Percentiles rank a stretch among this genome's conserved stretches.
These are phyloP conservation scores for Leptopterna dolabrata DNA, from an alignment of 2,888 invertebrate species.

Conservation along the genomic window DNA sequence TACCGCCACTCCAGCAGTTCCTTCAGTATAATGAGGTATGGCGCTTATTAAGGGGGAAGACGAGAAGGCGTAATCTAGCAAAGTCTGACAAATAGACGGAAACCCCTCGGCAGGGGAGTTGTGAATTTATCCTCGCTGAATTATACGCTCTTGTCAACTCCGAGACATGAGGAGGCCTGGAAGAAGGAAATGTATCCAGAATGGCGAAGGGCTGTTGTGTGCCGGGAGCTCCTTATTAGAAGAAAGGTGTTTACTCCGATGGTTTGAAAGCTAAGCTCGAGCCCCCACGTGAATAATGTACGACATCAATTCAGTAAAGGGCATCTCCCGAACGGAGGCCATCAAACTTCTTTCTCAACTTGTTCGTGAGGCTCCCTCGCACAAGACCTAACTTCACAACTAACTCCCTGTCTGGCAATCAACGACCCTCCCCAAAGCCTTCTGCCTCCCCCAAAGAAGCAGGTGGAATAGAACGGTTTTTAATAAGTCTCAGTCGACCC, in stretches of 20 bases:
- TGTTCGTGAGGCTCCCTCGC: not conserved
- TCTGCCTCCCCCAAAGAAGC: not conserved
- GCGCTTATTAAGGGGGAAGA: not conserved
- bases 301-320: conserved; percentile 23
- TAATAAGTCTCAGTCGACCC: not conserved
- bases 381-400: not conserved
- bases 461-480: conserved; percentile 7
- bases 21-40: not conserved
- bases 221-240: not conserved
- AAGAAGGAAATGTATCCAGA: not conserved
- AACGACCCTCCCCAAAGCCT: not conserved
- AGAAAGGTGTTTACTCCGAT: conserved; percentile 7
- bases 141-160: conserved; percentile 7
- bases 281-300: conserved; percentile 26
- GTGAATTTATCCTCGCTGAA: not conserved
- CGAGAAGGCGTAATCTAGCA: not conserved
- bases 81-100: conserved; percentile 8
- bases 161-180: not conserved
- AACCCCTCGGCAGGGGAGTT: not conserved
- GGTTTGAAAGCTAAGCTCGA: not conserved
- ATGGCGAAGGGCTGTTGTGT: not conserved
- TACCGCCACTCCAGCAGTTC: not conserved
- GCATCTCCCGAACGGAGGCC: conserved; percentile 1
- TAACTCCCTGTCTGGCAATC: not conserved
- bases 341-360: conserved; percentile 32